Evolutionary conservation across 2,888 invertebrate genomes (phyloP), one percentile per base, ranked within the genome.

Genomic region (Gymnosoma rotundatum): DNA sequence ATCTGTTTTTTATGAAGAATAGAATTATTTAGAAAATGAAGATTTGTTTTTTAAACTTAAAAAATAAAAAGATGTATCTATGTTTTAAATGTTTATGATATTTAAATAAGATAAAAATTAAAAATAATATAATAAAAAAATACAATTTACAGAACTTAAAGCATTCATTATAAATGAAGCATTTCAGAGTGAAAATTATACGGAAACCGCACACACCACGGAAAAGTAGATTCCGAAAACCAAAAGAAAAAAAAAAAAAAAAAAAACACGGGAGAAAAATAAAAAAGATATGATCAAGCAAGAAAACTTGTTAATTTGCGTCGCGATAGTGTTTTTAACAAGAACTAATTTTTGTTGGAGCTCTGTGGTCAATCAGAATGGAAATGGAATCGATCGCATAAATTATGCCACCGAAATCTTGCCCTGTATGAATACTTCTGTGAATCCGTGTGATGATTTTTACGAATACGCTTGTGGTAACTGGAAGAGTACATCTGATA

Each of bases 391-490:
- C 48, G 81, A n/a, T n/a, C n/a, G n/a, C n/a, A n/a, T n/a, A n/a
- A n/a, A n/a, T n/a, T n/a, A n/a, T n/a, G n/a, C n/a, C n/a, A n/a
- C n/a, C n/a, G n/a, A n/a, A n/a, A n/a, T 92, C 89, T 73, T 88
- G 50, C 89, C 88, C 18, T 91, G 88, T 45, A 91, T 91, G 91
- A 91, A 91, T 74, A 78, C 52, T 1, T 88, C 88, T 6, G 89
- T 89, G 8, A 75, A 88, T 21, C 91, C 91, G 0, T 91, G 92
- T 50, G 89, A 91, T 14, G 90, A 92, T 67, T 92, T 91, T 69
- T 92, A 91, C 50, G 90, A 91, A 72, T 91, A 88, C 69, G 90
- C 91, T 0, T 91, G 25, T 58, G 88, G 87, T 0, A 88, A 25
- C 25, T 88, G 4, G 80, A 79, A 32, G 87, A 88, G 8, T 85